A percentile compares a stretch with the other conserved stretches of the same genome.
phyloP scores from a whole-genome alignment of 1,140 invertebrate species.

The Tenebrio molitor region DNA sequence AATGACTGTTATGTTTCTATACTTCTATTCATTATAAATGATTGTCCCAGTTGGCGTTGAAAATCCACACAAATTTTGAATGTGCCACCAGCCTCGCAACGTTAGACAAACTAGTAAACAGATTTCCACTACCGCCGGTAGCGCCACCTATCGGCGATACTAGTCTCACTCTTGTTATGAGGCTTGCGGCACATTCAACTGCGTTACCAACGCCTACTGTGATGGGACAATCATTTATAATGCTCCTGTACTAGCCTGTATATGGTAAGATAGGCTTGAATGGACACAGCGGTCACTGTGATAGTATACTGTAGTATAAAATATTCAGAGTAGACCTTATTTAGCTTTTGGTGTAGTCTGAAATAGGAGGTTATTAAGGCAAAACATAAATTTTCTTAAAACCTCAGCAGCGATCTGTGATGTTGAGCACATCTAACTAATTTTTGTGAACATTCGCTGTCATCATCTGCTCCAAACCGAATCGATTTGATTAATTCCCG shows the following conservation, averaged over 20 bases:
- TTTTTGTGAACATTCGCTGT: background rate
- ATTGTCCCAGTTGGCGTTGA: too few relatives aligned
- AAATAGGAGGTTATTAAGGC: background rate
- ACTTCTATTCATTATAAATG: too few relatives aligned
- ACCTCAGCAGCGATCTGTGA: background rate
- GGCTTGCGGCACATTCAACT: too few relatives aligned
- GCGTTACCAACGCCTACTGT: too few relatives aligned
- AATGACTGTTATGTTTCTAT: too few relatives aligned
- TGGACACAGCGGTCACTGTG: background rate
- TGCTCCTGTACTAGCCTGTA: background rate
- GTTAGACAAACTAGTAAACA: too few relatives aligned
- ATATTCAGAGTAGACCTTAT: constrained; percentile 7
- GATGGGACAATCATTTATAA: too few relatives aligned
- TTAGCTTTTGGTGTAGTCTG: constrained; percentile 4
- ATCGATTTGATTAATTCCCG: background rate
- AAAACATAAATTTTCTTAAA: background rate
- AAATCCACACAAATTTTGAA: too few relatives aligned
- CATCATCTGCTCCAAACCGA: background rate
- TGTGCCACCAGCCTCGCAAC: too few relatives aligned
- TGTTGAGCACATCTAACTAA: background rate
- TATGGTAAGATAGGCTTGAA: background rate
- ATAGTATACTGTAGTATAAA: constrained; percentile 1
- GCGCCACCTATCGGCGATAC: too few relatives aligned
- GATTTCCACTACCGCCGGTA: too few relatives aligned
- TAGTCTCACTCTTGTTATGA: too few relatives aligned